phyloP scores from a whole-genome alignment of 2,888 invertebrate species.

The Lasius platythorax region DNA sequence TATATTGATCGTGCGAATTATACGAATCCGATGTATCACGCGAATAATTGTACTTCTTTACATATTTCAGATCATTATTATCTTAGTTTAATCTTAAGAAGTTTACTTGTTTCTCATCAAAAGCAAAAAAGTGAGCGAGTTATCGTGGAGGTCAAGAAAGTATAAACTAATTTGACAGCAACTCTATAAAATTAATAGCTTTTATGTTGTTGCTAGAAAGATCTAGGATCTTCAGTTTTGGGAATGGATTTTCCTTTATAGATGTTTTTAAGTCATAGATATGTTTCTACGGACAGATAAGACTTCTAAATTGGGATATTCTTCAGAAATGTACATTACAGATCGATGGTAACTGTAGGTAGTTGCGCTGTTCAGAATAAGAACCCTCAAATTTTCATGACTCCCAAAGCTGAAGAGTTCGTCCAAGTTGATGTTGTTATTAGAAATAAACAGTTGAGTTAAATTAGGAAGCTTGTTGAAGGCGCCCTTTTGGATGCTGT shows the following conservation, averaged over 20 bases:
- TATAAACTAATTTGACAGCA: neutral
- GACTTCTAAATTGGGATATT: neutral
- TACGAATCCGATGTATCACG: neutral
- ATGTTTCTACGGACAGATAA: conserved; percentile 9
- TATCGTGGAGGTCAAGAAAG: conserved; percentile 22
- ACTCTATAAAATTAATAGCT: rapidly evolving
- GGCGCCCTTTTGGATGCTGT: rapidly evolving
- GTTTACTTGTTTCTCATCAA: rapidly evolving
- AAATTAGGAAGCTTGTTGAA: conserved; percentile 51
- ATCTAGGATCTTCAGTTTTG: conserved; percentile 50
- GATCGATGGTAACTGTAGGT: neutral
- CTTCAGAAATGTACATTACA: neutral
- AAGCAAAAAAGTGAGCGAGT: rapidly evolving
- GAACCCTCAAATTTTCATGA: neutral
- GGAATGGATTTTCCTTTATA: neutral
- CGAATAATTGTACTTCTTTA: neutral
- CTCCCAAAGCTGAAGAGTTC: conserved; percentile 40
- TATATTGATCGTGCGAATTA: neutral
- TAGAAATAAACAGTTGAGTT: conserved; percentile 12
- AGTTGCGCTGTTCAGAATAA: neutral
- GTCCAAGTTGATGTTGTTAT: rapidly evolving
- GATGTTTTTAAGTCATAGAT: rapidly evolving
- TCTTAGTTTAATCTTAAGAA: conserved; percentile 21
- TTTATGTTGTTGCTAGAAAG: neutral
- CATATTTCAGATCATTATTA: neutral